Evolutionary conservation across 2,113 vertebrate species (phyloP), one percentile per base, ranked within the genome.

Genomic region (Cynopterus brachyotis): DNA sequence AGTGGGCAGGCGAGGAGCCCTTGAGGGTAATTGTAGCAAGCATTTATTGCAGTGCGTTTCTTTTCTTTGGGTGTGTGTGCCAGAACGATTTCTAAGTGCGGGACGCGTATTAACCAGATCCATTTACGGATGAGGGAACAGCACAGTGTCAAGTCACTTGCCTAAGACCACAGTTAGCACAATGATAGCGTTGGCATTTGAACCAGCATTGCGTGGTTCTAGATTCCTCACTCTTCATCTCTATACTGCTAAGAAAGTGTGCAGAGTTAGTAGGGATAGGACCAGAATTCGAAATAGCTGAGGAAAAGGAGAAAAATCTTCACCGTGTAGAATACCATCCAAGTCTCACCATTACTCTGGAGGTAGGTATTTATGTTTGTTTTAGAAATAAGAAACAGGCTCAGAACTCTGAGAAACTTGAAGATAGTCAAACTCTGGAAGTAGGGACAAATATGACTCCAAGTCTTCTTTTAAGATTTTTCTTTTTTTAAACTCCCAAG

Each of bases 391-490:
- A 69, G 60, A 55, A 50, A 62, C 50, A 83, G 60, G 42, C n/a
- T 91, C 35, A 83, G 95, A 80, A 89, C 9, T 19, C 42, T 40
- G 19, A 87, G 60, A 67, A 45, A 76, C 57, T 91, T 45, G 22
- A 20, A 30, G 57, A 1, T 60, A 28, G 86, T 45, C 30, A 55
- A 59, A 82, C 13, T 35, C 53, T 90, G 78, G 6, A 59, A 40
- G 9, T 47, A 57, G n/a, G 82, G 42, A 24, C 62, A 50, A 82
- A 59, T 42, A n/a, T 80, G 20, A 69, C 59, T 79, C 35, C 5
- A 59, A 13, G 30, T 93, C 45, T 95, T 87, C 55, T 87, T 88
- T 95, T 60, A 89, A 79, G 42, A 30, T 50, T 60, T n/a, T 94
- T 88, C 28, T 62, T 82, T 95, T 86, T 87, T 85, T 45, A 89